These are phyloP conservation scores for Tubulanus polymorphus DNA, from an alignment of 2,888 invertebrate genomes.

Conservation along the genomic window DNA sequence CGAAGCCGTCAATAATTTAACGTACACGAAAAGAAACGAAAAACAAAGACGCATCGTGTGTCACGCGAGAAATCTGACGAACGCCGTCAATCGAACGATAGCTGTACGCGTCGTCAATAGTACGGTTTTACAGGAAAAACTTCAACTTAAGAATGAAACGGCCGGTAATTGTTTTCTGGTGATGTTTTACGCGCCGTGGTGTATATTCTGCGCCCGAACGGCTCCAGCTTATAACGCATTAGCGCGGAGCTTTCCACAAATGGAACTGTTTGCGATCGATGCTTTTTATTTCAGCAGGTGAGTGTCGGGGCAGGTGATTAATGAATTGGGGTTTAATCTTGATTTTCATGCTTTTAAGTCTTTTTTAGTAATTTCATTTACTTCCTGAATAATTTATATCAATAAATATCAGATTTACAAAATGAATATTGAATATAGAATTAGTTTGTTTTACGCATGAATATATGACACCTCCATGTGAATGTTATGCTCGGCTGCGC, in stretches of 20 bases:
- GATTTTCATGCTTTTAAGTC: background rate
- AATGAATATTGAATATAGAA: background rate
- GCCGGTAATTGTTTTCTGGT: constrained; percentile 62
- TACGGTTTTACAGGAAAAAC: constrained; percentile 64
- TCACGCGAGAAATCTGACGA: constrained; percentile 33
- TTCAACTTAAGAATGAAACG: constrained; percentile 61
- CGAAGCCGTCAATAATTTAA: constrained; percentile 19
- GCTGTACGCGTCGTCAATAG: constrained; percentile 61
- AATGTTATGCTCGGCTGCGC: too few species aligned
- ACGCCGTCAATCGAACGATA: constrained; percentile 29
- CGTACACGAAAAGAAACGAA: constrained; percentile 18
- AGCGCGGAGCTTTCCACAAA: constrained; percentile 77
- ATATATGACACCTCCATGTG: background rate
- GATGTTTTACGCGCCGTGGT: constrained; percentile 84
- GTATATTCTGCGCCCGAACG: constrained; percentile 83
- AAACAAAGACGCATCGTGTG: too few species aligned
- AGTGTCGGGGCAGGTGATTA: constrained; percentile 24
- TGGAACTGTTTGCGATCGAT: constrained; percentile 84
- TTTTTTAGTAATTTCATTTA: background rate
- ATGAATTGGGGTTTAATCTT: background rate
- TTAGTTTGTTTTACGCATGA: too few species aligned
- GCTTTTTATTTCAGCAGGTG: constrained; percentile 71
- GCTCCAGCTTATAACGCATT: constrained; percentile 88
- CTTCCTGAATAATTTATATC: background rate
- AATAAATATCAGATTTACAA: background rate